Conservation (phyloP, 2,888 invertebrate species). For the Apodemia zela region DNA sequence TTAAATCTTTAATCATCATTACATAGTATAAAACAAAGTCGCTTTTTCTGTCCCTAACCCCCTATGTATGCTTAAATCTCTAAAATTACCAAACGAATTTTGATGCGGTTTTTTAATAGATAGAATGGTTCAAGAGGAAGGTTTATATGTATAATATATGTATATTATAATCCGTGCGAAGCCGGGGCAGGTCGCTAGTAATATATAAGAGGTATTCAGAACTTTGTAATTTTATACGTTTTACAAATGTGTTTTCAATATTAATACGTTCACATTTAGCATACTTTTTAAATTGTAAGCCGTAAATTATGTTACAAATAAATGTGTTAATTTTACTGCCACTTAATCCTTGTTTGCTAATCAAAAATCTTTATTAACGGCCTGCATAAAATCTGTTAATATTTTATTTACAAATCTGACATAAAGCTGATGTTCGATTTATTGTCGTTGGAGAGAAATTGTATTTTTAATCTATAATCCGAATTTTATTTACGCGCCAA, state of each 20-base stretch:
- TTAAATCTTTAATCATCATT: too few relatives aligned
- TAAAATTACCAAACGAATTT: too few relatives aligned
- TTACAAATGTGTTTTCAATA: not conserved
- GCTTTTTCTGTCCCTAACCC: too few relatives aligned
- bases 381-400: conserved; percentile 7
- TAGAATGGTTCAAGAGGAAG: too few relatives aligned
- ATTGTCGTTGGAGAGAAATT: not conserved
- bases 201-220: too few relatives aligned
- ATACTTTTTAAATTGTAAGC: not conserved
- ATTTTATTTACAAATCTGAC: conserved; percentile 15
- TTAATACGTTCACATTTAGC: not conserved
- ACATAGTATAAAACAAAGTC: too few relatives aligned
- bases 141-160: too few relatives aligned
- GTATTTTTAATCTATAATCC: not conserved
- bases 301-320: not conserved
- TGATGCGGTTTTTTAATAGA: too few relatives aligned
- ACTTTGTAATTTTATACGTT: not conserved
- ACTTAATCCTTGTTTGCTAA: conserved; percentile 1
- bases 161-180: too few relatives aligned
- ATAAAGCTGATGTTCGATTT: conserved; percentile 9
- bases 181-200: too few relatives aligned
- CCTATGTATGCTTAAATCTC: too few relatives aligned
- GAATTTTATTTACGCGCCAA: not conserved
- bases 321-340: conserved; percentile 1
- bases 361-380: conserved; percentile 4